Conservation (phyloP, 2,113 vertebrate species). For the Takifugu bimaculatus region DNA sequence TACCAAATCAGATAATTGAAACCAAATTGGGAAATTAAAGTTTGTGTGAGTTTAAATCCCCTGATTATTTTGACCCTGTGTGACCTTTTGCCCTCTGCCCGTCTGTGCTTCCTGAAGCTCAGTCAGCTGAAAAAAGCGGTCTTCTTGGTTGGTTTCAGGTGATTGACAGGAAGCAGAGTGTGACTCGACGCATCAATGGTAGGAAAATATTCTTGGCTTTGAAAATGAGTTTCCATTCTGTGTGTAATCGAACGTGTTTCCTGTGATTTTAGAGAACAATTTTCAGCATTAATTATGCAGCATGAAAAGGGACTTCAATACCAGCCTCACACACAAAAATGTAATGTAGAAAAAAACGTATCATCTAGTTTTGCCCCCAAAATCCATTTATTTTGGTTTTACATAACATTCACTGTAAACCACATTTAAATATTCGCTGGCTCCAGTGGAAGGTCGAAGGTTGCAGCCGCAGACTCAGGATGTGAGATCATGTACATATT, state of each 20-base stretch:
- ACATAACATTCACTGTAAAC: too few relatives aligned
- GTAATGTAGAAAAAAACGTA: too few relatives aligned
- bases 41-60: not conserved
- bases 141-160: conserved; percentile 21
- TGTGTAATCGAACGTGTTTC: not conserved
- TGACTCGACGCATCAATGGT: not conserved
- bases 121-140: conserved; percentile 1
- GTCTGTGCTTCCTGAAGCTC: not conserved
- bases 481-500: too few relatives aligned
- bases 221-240: too few relatives aligned
- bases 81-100: not conserved
- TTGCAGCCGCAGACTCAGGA: too few relatives aligned
- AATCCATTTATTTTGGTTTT: too few relatives aligned
- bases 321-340: too few relatives aligned
- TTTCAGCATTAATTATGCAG: not conserved
- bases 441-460: too few relatives aligned
- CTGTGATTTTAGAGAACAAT: conserved; percentile 4
- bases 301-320: not conserved
- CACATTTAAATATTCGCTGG: not conserved
- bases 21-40: too few relatives aligned
- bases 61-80: conserved; percentile 3
- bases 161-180: conserved; percentile 12
- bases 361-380: too few relatives aligned
- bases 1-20: too few relatives aligned
- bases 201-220: not conserved